Base-by-base conservation (phyloP, 2,113 vertebrate species). In the Bettongia penicillata region DNA sequence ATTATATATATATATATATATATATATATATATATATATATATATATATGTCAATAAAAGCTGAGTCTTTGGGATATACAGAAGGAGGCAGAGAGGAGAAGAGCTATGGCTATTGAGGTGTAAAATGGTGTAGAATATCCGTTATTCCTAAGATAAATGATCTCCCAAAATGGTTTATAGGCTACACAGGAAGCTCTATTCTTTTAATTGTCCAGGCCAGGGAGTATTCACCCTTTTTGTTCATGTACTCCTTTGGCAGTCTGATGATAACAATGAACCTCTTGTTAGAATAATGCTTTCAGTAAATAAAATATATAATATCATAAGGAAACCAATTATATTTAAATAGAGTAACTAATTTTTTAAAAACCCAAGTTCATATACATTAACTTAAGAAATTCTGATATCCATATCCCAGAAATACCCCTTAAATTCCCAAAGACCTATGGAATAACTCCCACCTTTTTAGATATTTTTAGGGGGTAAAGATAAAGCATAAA, bases 371-470 rank as follows among this genome's bases (percentile, higher is more conserved):
- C 6, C 10, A 9, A 51, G 16, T 84, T 84, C 37, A 84, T 43
- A 5, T 84, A 43, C 37, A 6, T 84, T 84, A 43, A 5, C 37
- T 84, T 84, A 84, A 43, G n/a, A 84, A 84, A 84, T 11, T 16
- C 22, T 68, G 31, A 22, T 84, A 8, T n/a, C 68, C n/a, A n/a
- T 8, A 43, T 84, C 31, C 61, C 61, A 77, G 37, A 94, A 24
- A 93, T 90, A 50, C 3, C 91, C 14, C 53, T 94, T 91, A 57
- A 96, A 49, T n/a, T 77, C 37, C 16, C 14, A 48, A 92, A 53
- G 84, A 22, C 16, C 51, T 91, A 53, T 89, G 24, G 77, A 47
- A 31, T 91, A 91, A 96, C 90, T 84, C 37, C 37, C 7, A 84
- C 12, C 10, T 91, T 49, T 93, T 95, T 47, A 90, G 91, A 94